These are phyloP conservation scores for Drosophila acutilabella DNA, from an alignment of 2,888 invertebrate genomes.

Conservation along the genomic window DNA sequence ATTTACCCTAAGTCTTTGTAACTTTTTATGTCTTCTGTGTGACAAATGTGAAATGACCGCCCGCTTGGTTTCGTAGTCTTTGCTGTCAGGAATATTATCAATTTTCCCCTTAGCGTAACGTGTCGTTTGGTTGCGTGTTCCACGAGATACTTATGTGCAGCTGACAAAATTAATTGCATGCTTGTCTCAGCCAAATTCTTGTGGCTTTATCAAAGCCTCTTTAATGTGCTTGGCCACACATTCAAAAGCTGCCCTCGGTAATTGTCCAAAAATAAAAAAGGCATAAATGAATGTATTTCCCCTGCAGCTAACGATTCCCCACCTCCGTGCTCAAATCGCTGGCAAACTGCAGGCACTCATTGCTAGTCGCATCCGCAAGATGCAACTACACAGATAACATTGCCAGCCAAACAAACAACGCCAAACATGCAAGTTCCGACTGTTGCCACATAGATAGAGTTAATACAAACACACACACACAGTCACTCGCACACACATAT, in stretches of 20 bases:
- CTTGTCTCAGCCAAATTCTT: constrained; percentile 24
- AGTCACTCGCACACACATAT: constrained; percentile 28
- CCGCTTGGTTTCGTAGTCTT: constrained; percentile 12
- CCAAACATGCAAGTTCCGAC: constrained; percentile 64
- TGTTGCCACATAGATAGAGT: constrained; percentile 67
- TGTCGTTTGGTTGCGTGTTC: constrained; percentile 43
- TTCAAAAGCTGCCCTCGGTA: constrained; percentile 48
- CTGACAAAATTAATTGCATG: constrained; percentile 68
- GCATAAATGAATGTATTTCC: constrained; percentile 24
- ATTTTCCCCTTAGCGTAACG: constrained; percentile 37
- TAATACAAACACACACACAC: constrained; percentile 40
- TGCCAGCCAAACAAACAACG: constrained; percentile 68
- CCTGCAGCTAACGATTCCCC: constrained; percentile 50
- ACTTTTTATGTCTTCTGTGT: constrained; percentile 36
- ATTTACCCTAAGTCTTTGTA: constrained; percentile 2
- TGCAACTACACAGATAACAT: constrained; percentile 64
- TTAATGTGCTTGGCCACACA: constrained; percentile 23
- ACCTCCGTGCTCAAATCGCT: constrained; percentile 8
- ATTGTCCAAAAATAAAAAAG: constrained; percentile 30
- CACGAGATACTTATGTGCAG: constrained; percentile 49
- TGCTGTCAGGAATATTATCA: constrained; percentile 5
- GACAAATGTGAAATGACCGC: constrained; percentile 52
- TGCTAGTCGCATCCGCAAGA: constrained; percentile 67
- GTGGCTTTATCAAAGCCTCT: constrained; percentile 17
- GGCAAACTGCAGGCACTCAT: constrained; percentile 45